Evolutionary conservation across 2,797 vertebrate genomes (phyloP).

Genomic region (Dallia pectoralis): DNA sequence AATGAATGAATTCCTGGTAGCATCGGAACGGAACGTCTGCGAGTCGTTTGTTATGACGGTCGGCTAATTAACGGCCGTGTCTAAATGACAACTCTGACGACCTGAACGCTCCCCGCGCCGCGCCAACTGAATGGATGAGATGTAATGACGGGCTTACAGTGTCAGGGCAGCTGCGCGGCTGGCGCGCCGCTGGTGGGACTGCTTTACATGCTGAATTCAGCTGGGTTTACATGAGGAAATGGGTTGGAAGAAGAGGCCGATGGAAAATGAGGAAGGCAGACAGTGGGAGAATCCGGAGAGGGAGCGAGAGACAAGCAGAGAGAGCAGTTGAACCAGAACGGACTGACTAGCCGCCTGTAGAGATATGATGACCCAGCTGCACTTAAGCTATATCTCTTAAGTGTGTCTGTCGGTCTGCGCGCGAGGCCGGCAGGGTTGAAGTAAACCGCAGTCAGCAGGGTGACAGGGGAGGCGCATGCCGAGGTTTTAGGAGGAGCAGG

Average conservation of each 20-base stretch:
- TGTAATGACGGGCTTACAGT: background rate
- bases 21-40: background rate
- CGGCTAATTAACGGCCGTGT: background rate
- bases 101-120: background rate
- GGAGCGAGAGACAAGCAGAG: background rate
- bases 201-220: background rate
- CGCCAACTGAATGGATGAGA: background rate
- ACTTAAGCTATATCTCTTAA: background rate
- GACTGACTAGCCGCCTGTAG: conserved; percentile 1
- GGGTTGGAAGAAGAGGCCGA: conserved; percentile 11
- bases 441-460: background rate
- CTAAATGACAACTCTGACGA: background rate
- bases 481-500: background rate
- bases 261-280: conserved; percentile 26
- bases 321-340: background rate
- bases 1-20: background rate
- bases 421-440: background rate
- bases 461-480: background rate
- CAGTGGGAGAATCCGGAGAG: background rate
- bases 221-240: background rate
- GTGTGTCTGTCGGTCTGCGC: background rate
- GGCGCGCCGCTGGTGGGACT: background rate
- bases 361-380: conserved; percentile 1
- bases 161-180: background rate
- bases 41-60: background rate